A percentile compares a stretch with the other conserved stretches of the same genome.
phyloP scores from a whole-genome alignment of 2,113 vertebrate species.

The Natator depressus region DNA sequence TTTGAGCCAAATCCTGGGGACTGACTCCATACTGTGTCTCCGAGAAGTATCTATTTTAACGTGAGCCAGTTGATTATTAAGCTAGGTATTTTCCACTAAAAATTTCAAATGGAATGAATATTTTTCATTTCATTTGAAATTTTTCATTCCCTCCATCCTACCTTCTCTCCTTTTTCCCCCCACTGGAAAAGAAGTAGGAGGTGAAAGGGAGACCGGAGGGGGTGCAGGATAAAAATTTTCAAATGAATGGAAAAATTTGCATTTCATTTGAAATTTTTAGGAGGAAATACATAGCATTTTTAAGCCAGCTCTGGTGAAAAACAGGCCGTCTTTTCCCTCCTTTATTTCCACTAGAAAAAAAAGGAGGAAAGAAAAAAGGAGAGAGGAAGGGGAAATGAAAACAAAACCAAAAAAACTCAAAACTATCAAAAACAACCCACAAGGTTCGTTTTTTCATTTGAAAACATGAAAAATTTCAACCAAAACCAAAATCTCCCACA shows the following conservation, averaged over 20 bases:
- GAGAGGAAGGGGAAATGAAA: not conserved
- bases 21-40: not conserved
- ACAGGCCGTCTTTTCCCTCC: accelerated
- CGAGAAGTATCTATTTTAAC: not conserved
- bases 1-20: accelerated
- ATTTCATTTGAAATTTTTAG: not conserved
- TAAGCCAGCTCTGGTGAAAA: not conserved
- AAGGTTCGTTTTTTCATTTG: accelerated
- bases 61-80: too few species aligned
- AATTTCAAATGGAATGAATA: not conserved
- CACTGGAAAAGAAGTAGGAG: not conserved
- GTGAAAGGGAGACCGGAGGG: not conserved
- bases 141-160: not conserved
- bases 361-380: not conserved
- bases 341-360: not conserved
- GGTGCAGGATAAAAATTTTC: not conserved
- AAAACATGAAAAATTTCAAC: not conserved
- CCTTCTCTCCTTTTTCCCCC: not conserved
- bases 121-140: not conserved
- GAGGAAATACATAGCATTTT: not conserved
- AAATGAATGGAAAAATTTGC: not conserved
- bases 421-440: not conserved
- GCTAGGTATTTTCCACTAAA: accelerated
- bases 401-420: not conserved
- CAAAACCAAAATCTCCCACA: not conserved